Evolutionary conservation across 2,797 vertebrate genomes (phyloP), one percentile per base, ranked within the genome.

Genomic region (Syngnathus acus): DNA sequence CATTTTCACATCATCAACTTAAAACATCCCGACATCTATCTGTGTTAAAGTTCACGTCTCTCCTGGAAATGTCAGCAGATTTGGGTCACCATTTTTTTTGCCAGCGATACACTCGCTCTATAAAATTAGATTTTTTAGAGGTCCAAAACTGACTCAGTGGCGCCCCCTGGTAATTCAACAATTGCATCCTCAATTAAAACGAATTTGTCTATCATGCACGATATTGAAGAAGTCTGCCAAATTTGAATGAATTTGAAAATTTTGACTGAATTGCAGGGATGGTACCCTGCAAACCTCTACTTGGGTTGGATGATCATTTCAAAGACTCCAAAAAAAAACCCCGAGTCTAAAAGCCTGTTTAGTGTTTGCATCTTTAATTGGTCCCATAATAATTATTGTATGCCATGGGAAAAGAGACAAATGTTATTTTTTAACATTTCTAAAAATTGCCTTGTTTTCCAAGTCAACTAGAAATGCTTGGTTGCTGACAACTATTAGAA

Each of bases 1-100:
- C 60, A 62, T 45, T 62, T 62, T 62, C 40, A 62, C 38, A 61
- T 61, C 59, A 40, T 40, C 59, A 40, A 40, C 59, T 21, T 21
- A 43, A 40, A 61, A 40, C 11, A 14, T 16, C 55, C 55, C 14
- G 26, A 37, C 7, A 37, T 26, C 26, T 32, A 72, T 80, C 67
- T 77, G 69, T 81, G 64, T 72, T 75, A 62, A 62, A 62, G 60
- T 62, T 62, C 42, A 45, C 13, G 6, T 16, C 11, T 42, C 43
- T 43, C 21, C 9, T n/a, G 38, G 9, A 21, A 62, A 43, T 23
- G 42, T 23, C 40, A 62, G 42, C 17, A 21, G n/a, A 13, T 85
- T 14, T 17, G n/a, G n/a, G n/a, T n/a, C n/a, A n/a, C n/a, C n/a
- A n/a, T n/a, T 50, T 50, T 50, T 16, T 51, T 57, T 32, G 14